Base-by-base conservation (phyloP, 92 coral and sea anemone species). In the Porites rus region DNA sequence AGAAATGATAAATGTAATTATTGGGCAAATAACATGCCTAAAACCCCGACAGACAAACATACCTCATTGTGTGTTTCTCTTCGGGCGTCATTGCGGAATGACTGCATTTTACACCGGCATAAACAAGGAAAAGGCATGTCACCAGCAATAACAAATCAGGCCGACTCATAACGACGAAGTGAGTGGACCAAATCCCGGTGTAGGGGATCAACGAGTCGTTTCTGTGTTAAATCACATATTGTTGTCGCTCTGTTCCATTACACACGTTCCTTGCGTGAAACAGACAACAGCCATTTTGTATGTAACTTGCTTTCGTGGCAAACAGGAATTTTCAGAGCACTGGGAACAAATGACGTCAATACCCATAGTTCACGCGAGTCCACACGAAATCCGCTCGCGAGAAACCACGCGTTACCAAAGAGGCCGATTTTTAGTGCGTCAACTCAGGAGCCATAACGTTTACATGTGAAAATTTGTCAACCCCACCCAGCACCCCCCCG, bases 291-390 rank as follows among this genome's bases (percentile, higher is more conserved):
- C 83, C 90, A 66, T 72, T 85, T 76, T 85, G 76, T 83, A 86
- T 85, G 76, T 83, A 86, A 80, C 93, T 90, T 92, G 98, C 83
- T 78, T 90, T 92, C 98, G 98, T 94, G 98, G 98, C 98, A 92
- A 80, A 61, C 71, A 77, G 81, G 89, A 66, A 80, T 78, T 62
- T 59, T 10, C 8, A 69, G 79, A 72, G 84, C 82, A 76, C 91
- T 84, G 90, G 90, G 63, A 87, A 78, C 78, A 61, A 84, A 72
- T 86, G 83, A 87, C 90, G 93, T 86, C 87, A 50, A 83, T 72
- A 24, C 65, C 79, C 58, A 83, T 79, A 38, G 46, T 4, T 4
- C 11, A 0, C 78, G 65, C 16, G 51, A 24, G 9, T 19, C 6
- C 52, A 24, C n/a, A 19, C 79, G 20, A 3, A 19, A 11, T 31